These are phyloP conservation scores for Parochlus steinenii DNA, from an alignment of 2,888 invertebrate species.

Conservation along the genomic window DNA sequence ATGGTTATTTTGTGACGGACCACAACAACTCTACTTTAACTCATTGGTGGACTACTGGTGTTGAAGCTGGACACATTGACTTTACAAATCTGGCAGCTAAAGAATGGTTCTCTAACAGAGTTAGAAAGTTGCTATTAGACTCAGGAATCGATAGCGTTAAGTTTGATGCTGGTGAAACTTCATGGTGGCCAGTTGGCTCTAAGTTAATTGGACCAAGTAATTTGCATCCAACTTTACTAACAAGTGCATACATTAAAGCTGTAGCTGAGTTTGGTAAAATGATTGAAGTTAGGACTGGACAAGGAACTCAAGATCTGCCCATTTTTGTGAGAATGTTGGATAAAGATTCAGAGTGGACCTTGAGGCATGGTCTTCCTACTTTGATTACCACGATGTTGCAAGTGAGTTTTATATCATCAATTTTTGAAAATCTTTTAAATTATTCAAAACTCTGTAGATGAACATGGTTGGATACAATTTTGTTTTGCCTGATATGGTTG, in stretches of 20 bases:
- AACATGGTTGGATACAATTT: slow-evolving; percentile 36
- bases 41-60: slow-evolving; percentile 32
- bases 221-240: slow-evolving; percentile 27
- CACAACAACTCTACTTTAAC: slow-evolving; percentile 27
- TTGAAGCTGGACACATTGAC: slow-evolving; percentile 41
- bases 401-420: slow-evolving; percentile 16
- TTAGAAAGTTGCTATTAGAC: slow-evolving; percentile 35
- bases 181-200: slow-evolving; percentile 43
- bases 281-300: slow-evolving; percentile 50
- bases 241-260: slow-evolving; percentile 34
- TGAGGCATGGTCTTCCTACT: slow-evolving; percentile 47
- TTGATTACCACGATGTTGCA: slow-evolving; percentile 41
- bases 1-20: slow-evolving; percentile 33
- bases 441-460: slow-evolving; percentile 17
- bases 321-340: slow-evolving; percentile 59
- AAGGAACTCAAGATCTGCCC: slow-evolving; percentile 43
- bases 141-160: slow-evolving; percentile 57
- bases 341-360: slow-evolving; percentile 47
- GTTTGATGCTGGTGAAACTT: slow-evolving; percentile 60
- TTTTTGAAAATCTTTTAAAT: slow-evolving; percentile 22
- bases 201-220: slow-evolving; percentile 37
- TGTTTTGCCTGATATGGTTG: slow-evolving; percentile 64
- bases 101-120: slow-evolving; percentile 34
- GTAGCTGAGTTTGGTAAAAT: slow-evolving; percentile 37
- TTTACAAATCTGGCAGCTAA: slow-evolving; percentile 46